Base-by-base conservation (phyloP, 2,888 invertebrate genomes). In the Acanthococcus lagerstroemiae region DNA sequence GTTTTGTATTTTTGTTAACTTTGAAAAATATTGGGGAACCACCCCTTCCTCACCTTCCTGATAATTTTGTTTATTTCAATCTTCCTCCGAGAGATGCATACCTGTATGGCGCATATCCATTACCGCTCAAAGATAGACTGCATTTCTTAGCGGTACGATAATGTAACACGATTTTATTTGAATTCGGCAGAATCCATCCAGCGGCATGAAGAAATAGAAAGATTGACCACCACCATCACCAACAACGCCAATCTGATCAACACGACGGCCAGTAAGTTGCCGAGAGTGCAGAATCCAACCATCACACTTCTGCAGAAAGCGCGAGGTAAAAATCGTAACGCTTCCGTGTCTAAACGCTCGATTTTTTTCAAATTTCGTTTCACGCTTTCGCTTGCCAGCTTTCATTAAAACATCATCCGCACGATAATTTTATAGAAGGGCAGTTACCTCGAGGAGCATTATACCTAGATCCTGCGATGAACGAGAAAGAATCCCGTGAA, bases 221-320 rank as follows among this genome's bases (percentile, higher is more conserved):
- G 24, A 24, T 24, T 22, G 52, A 52, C 52, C 15, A 24, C 52
- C 9, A 52, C 52, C 15, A 52, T 52, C 9, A 52, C 52, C 9
- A 52, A 52, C 24, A 52, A 52, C 24, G 52, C 24, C 24, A 52
- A 22, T 22, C 7, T 52, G 24, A 52, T 61, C 55, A 65, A 52
- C 50, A 52, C 60, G 37, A 66, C 68, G 26, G 58, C 65, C 46
- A 68, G 68, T 58, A 67, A 56, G 60, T 78, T 90, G 71, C 91
- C 91, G 3, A 81, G 83, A 72, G 88, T 87, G 1, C 90, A 90
- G 77, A 91, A 89, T 77, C 90, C 91, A 0, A 90, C 90, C 5
- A 88, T 92, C 72, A 91, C 90, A 1, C 78, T 92, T 46, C 80
- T 92, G 68, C 90, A 92, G 78, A 92, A 90, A 78, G 89, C 89